Evolutionary conservation across 1,140 invertebrate species (phyloP).

Genomic region (Bathynomus jamesi): DNA sequence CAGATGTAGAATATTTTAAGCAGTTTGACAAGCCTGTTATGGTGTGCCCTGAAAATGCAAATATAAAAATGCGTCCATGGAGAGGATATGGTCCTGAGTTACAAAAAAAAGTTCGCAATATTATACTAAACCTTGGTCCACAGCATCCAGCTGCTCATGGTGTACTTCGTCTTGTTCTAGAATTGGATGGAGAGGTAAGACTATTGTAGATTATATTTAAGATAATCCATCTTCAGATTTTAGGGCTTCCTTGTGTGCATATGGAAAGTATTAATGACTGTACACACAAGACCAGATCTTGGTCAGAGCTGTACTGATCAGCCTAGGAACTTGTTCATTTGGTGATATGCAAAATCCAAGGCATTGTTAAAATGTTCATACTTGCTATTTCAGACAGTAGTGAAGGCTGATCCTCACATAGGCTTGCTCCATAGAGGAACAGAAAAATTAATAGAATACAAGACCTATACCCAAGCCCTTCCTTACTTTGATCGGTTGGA

Average conservation of each 20-base stretch:
- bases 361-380: too few species aligned
- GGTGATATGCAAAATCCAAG: too few species aligned
- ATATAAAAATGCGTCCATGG: conserved; percentile 56
- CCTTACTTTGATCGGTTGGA: conserved; percentile 98
- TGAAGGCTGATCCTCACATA: conserved; percentile 90
- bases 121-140: conserved; percentile 84
- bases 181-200: conserved; percentile 84
- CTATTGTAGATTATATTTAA: too few species aligned
- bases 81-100: conserved; percentile 46
- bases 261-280: too few species aligned
- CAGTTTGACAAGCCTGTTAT: conserved; percentile 61
- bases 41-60: conserved; percentile 55
- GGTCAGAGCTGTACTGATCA: too few species aligned
- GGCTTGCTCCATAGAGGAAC: conserved; percentile 92
- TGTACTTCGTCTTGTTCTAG: conserved; percentile 86
- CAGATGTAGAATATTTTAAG: conserved; percentile 63
- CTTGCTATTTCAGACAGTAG: conserved; percentile 62
- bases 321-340: too few species aligned
- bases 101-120: conserved; percentile 37
- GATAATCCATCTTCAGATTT: too few species aligned
- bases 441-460: conserved; percentile 97
- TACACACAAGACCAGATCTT: too few species aligned
- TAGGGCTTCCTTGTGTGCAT: too few species aligned
- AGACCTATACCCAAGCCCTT: conserved; percentile 93
- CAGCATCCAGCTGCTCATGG: conserved; percentile 98